Evolutionary conservation across 2,888 invertebrate species (phyloP), one percentile per base, ranked within the genome.

Genomic region (Catocala sponsa): DNA sequence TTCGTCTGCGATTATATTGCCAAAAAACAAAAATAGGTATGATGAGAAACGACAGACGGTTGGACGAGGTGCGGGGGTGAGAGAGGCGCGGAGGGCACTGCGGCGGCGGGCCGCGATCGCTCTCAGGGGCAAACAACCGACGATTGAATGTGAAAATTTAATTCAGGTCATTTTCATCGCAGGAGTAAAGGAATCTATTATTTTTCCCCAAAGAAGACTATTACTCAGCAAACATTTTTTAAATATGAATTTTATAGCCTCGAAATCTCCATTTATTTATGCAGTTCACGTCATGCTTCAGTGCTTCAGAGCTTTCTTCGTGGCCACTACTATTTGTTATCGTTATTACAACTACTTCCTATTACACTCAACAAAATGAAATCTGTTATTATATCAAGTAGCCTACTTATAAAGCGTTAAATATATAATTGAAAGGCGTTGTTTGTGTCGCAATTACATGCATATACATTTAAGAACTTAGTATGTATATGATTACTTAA

Each of bases 141-240:
- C 89, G 92, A 92, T 93, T 92, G 90, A 92, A 92, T 93, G 89
- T 93, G 88, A 92, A 92, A 93, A 91, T 91, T 92, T 92, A 91
- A 92, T 92, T 91, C 88, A 86, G 89, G 90, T 92, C 87, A 91
- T 91, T 91, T 91, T 89, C 88, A 88, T 86, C 85, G 86, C 83
- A 76, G 70, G 80, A 83, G 84, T 82, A 81, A 86, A 85, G 83
- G 84, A 88, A 88, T 89, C 89, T 88, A 88, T 91, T 91, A 91
- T 91, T 88, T 87, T 88, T 84, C 86, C 87, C 85, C 73, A 80
- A 86, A 88, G 85, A 81, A 82, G 81, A 81, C 81, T 85, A 85
- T 88, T 88, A 90, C 86, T 86, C 78, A 79, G 84, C 84, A 83
- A 86, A 86, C 82, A 82, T 81, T 82, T 84, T 82, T 84, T 79